Evolutionary conservation across 2,888 invertebrate species (phyloP), one percentile per base, ranked within the genome.

Genomic region (Noctua pronuba): DNA sequence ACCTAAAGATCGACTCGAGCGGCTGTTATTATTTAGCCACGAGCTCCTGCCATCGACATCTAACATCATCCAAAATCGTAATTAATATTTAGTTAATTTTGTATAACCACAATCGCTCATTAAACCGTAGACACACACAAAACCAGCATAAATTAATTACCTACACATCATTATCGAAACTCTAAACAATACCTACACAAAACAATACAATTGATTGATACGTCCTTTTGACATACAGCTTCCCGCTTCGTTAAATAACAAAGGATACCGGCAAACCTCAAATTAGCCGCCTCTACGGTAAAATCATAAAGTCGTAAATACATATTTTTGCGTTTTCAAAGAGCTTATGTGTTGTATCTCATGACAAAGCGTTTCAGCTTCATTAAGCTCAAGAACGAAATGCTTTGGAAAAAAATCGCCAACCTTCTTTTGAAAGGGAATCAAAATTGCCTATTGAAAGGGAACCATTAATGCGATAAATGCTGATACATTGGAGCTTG

Each of bases 321-420:
- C 65, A 81, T 78, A 82, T 82, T 82, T 83, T 75, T 83, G 68
- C 74, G 68, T 73, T 72, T 70, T 77, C 76, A 82, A 85, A 89
- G 84, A 76, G 52, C 75, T 38, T 80, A 80, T 87, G 73, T 84
- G 75, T 84, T 88, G 77, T 91, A 92, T 93, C 92, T 92, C 88
- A 82, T 87, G 89, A 92, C 91, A 93, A 93, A 92, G 89, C 89
- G 86, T 86, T 93, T 92, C 91, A 77, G 90, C 88, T 90, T 93
- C 92, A 92, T 93, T 93, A 92, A 88, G 83, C 88, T 87, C 86
- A 86, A 85, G 88, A 79, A 84, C 69, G 72, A 79, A 84, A 83
- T 85, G 87, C 89, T 91, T 90, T 87, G 86, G 82, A 89, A 71
- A 80, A 88, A 80, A 64, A 49, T 55, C 76, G 58, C 55, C 44